Evolutionary conservation across 2,797 vertebrate genomes (phyloP).

Genomic region (Falco biarmicus): DNA sequence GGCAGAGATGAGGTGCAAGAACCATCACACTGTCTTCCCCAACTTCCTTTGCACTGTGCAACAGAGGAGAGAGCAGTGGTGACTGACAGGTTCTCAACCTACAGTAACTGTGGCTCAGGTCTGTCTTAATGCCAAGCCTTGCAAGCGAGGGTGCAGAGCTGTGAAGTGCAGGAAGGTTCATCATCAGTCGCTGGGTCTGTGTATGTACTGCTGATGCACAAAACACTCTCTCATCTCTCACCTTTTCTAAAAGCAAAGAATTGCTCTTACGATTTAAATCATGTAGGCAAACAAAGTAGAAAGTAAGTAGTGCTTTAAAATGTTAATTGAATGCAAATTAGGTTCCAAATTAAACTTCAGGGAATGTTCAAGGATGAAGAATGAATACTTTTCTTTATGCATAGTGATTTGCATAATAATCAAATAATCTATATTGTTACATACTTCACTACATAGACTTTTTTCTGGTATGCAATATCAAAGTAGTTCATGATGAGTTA

Average conservation of each 20-base stretch:
- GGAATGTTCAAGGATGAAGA: background rate
- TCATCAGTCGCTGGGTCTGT: background rate
- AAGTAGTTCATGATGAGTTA: background rate
- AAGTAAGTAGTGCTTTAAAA: slow-evolving; percentile 18
- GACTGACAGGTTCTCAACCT: background rate
- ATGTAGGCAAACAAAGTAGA: slow-evolving; percentile 7
- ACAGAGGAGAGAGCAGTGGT: background rate
- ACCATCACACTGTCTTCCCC: background rate
- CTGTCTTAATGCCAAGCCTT: background rate
- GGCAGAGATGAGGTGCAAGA: background rate
- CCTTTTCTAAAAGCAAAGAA: background rate
- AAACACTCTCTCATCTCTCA: background rate
- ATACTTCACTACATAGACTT: background rate
- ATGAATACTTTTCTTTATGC: background rate
- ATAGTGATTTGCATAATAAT: background rate
- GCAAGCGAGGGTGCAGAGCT: background rate
- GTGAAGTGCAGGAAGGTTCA: background rate
- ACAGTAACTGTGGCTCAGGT: background rate
- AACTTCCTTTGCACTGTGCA: background rate
- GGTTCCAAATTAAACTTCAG: slow-evolving; percentile 9
- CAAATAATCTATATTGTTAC: background rate
- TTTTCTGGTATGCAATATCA: background rate
- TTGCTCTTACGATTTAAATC: background rate
- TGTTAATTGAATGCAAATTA: slow-evolving; percentile 15
- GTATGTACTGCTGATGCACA: background rate